Evolutionary conservation across 2,113 vertebrate genomes (phyloP).

Genomic region (Coturnix japonica): DNA sequence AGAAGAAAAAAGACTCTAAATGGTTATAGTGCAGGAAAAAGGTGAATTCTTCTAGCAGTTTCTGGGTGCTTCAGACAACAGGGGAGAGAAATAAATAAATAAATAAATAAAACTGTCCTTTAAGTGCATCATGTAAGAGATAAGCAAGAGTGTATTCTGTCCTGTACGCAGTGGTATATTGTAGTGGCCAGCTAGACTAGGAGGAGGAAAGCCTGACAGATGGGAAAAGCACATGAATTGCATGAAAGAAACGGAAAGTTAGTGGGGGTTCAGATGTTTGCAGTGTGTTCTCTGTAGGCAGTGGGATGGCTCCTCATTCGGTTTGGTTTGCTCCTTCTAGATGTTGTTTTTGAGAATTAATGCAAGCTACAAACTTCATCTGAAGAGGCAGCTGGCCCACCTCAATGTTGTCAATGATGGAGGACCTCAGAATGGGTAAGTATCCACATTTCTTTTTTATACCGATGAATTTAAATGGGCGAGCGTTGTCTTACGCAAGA

Average conservation of each 20-base stretch:
- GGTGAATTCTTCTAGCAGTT: background rate
- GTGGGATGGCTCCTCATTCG: background rate
- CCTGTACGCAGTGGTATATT: background rate
- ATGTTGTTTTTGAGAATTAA: conserved; percentile 95
- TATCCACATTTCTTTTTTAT: background rate
- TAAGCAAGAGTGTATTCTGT: background rate
- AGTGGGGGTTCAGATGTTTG: rapidly evolving
- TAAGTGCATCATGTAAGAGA: rapidly evolving
- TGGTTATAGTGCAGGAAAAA: background rate
- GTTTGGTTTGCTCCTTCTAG: conserved; percentile 72
- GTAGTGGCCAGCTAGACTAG: background rate
- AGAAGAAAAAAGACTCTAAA: background rate
- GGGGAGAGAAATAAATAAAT: background rate
- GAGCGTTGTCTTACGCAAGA: background rate
- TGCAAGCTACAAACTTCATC: conserved; percentile 91
- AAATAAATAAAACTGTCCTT: background rate
- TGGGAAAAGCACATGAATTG: background rate
- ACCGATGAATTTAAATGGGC: background rate
- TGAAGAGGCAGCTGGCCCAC: conserved; percentile 93
- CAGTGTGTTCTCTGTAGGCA: background rate
- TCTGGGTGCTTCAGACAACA: background rate
- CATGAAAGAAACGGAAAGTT: rapidly evolving
- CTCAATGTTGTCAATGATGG: conserved; percentile 94
- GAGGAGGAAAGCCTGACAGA: rapidly evolving
- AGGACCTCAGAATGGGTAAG: conserved; percentile 94